These are phyloP conservation scores for Lithophane ornitopus DNA, from an alignment of 2,888 invertebrate species.

Conservation along the genomic window DNA sequence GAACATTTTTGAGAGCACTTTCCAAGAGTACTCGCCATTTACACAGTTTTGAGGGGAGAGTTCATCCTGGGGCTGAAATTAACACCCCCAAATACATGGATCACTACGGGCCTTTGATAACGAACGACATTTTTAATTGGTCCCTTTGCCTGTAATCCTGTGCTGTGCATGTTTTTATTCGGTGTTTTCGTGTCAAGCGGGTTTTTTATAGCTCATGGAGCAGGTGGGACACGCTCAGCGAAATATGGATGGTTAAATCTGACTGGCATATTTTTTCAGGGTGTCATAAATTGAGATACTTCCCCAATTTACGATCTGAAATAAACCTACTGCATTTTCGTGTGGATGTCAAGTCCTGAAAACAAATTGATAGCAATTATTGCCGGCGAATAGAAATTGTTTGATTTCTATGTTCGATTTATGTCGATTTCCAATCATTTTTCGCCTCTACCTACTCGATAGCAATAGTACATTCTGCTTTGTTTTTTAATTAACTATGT, in stretches of 20 bases:
- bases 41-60: slow-evolving; percentile 46
- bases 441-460: neutral
- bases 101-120: slow-evolving; percentile 52
- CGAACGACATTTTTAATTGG: slow-evolving; percentile 62
- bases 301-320: slow-evolving; percentile 13
- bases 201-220: slow-evolving; percentile 38
- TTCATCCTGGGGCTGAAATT: slow-evolving; percentile 56
- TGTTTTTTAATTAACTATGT: neutral
- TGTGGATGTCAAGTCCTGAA: too few species aligned
- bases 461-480: neutral
- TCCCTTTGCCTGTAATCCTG: slow-evolving; percentile 39
- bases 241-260: slow-evolving; percentile 30
- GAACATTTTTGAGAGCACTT: slow-evolving; percentile 43
- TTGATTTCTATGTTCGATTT: neutral
- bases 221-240: slow-evolving; percentile 31
- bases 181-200: slow-evolving; percentile 22
- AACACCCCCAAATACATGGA: slow-evolving; percentile 58
- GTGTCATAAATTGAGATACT: slow-evolving; percentile 24
- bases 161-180: slow-evolving; percentile 47
- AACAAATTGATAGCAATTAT: neutral
- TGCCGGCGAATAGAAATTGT: neutral
- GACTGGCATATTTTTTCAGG: slow-evolving; percentile 7
- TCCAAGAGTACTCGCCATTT: slow-evolving; percentile 34
- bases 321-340: slow-evolving; percentile 6
- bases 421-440: neutral